Conservation (phyloP, 1,140 invertebrate species). For the Himalopsyche phryganea region DNA sequence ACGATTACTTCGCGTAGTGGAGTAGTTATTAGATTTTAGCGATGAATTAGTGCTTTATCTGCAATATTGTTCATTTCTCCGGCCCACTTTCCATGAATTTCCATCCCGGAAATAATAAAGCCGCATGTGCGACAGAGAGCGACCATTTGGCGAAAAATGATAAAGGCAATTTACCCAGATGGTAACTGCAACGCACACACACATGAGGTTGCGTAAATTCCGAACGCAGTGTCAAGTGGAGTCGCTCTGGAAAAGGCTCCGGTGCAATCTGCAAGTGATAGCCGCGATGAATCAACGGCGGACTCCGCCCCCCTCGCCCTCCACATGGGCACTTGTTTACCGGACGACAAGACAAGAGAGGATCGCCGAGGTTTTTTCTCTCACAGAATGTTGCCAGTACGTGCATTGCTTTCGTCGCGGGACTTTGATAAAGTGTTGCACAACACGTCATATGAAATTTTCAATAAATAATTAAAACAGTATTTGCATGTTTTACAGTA, state of each 20-base stretch:
- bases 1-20: too few relatives aligned
- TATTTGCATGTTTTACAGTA: too few relatives aligned
- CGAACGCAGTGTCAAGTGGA: neutral
- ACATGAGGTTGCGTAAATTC: neutral
- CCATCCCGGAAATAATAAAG: too few relatives aligned
- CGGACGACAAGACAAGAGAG: constrained; percentile 15
- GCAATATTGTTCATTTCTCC: too few relatives aligned
- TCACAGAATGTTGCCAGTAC: constrained; percentile 25
- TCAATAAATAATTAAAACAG: too few relatives aligned
- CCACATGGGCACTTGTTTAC: constrained; percentile 22
- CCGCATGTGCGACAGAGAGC: too few relatives aligned
- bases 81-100: too few relatives aligned
- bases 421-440: neutral
- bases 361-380: constrained; percentile 21
- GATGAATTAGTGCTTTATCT: too few relatives aligned
- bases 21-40: too few relatives aligned
- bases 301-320: neutral
- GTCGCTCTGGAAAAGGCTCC: constrained; percentile 10
- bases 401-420: constrained; percentile 4
- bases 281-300: constrained; percentile 22
- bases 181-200: neutral
- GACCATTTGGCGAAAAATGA: neutral
- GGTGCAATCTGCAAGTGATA: constrained; percentile 22
- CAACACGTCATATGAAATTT: constrained; percentile 2
- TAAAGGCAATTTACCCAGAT: neutral